Evolutionary conservation across 2,797 vertebrate genomes (phyloP).

Genomic region (Etheostoma nigrum): DNA sequence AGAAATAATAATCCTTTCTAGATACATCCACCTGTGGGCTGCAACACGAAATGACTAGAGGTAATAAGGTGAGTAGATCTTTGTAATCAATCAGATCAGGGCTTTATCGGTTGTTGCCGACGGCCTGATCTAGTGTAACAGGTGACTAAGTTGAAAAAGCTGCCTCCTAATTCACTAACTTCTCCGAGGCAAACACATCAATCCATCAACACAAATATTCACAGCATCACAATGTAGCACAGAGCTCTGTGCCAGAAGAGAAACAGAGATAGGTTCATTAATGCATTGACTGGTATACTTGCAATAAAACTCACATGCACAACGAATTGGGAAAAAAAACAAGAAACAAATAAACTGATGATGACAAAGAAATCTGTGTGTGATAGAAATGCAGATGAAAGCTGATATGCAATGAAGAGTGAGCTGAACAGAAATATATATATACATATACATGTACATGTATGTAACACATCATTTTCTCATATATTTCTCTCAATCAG

Average conservation of each 20-base stretch:
- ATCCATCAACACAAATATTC: constrained; percentile 62
- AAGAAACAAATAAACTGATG: constrained; percentile 33
- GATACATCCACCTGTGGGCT: constrained; percentile 27
- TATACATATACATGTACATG: constrained; percentile 1
- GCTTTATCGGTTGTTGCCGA: constrained; percentile 24
- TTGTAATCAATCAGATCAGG: constrained; percentile 56
- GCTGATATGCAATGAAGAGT: constrained; percentile 47
- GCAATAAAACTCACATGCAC: constrained; percentile 65
- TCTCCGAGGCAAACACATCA: constrained; percentile 63
- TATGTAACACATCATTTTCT: constrained; percentile 47
- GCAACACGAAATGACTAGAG: constrained; percentile 7
- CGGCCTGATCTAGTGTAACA: constrained; percentile 58
- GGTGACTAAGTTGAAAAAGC: constrained; percentile 54
- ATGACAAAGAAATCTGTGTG: constrained; percentile 32
- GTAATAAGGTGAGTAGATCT: constrained; percentile 40
- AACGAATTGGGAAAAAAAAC: constrained; percentile 28
- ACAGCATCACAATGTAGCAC: constrained; percentile 56
- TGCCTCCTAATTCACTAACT: constrained; percentile 41
- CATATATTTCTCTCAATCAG: constrained; percentile 44
- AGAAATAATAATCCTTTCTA: constrained; percentile 19
- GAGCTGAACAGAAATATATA: constrained; percentile 38
- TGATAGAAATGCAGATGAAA: constrained; percentile 54
- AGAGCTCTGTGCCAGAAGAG: constrained; percentile 65
- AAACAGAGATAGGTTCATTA: constrained; percentile 78
- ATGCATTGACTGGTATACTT: constrained; percentile 62